phyloP scores from a whole-genome alignment of 2,888 invertebrate genomes.

The Parasteatoda lunata region DNA sequence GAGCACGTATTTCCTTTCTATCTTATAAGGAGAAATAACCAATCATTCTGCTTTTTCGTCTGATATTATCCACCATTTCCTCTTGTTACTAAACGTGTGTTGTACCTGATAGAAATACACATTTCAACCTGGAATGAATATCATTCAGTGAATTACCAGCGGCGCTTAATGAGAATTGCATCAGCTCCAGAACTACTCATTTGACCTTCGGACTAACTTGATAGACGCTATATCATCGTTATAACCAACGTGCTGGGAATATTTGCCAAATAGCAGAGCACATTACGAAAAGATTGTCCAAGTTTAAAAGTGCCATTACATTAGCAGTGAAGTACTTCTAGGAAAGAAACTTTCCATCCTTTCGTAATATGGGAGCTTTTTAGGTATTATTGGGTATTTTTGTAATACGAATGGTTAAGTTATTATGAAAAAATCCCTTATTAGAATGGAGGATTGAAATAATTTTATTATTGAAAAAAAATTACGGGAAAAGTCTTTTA shows the following conservation, averaged over 20 bases:
- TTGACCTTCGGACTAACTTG: not conserved
- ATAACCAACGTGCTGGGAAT: not conserved
- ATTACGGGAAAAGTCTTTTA: no score
- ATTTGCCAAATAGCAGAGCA: not conserved
- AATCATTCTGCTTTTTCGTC: not conserved
- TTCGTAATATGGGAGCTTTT: no score
- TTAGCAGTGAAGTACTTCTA: no score
- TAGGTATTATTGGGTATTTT: no score
- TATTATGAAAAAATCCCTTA: no score
- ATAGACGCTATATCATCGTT: not conserved
- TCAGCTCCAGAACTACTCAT: conserved; percentile 1
- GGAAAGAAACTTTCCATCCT: no score
- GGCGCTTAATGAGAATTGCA: not conserved
- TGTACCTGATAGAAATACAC: not conserved
- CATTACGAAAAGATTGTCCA: no score
- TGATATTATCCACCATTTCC: not conserved
- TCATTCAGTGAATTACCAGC: not conserved
- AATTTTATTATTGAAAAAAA: no score
- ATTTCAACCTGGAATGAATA: not conserved
- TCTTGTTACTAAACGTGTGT: not conserved
- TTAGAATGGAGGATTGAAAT: no score
- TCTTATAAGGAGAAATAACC: not conserved
- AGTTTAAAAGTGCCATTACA: no score
- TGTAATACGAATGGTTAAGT: no score
- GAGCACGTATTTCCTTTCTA: not conserved